Evolutionary conservation across 2,113 vertebrate species (phyloP), one percentile per base, ranked within the genome.

Genomic region (Ascaphus truei): DNA sequence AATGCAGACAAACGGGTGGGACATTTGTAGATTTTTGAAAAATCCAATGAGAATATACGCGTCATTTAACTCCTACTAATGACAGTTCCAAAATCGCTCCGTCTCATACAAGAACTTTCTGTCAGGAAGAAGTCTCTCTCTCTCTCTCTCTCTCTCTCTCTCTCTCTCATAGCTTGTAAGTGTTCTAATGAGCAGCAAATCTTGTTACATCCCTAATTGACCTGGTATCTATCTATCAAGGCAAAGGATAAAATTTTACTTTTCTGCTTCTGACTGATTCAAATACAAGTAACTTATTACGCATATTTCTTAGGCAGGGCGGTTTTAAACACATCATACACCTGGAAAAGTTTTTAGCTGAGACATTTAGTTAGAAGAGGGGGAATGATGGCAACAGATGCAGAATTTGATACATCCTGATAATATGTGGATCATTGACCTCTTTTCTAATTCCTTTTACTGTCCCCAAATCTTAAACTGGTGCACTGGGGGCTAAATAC

Each of bases 111-210:
- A 56, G 18, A 71, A 52, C 45, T 51, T 61, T n/a, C n/a, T n/a
- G n/a, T n/a, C n/a, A n/a, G n/a, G n/a, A n/a, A n/a, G n/a, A n/a
- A n/a, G n/a, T n/a, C n/a, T n/a, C n/a, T n/a, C n/a, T n/a, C n/a
- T n/a, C n/a, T n/a, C n/a, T n/a, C n/a, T n/a, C n/a, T n/a, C n/a
- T n/a, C n/a, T n/a, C n/a, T n/a, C n/a, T n/a, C n/a, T n/a, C n/a
- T n/a, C n/a, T n/a, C n/a, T n/a, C n/a, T 69, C 56, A 69, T 56
- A 71, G 67, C 45, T 61, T 52, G 57, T 71, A 61, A 61, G 67
- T 71, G 67, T n/a, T n/a, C n/a, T n/a, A n/a, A n/a, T n/a, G n/a
- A n/a, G n/a, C n/a, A n/a, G 67, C 56, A 71, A 61, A 61, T 71
- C 67, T 71, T 47, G 56, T 52, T 16, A 61, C 34, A 61, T 61